Conservation (phyloP, 2,113 vertebrate genomes). For the Apodemus speciosus region DNA sequence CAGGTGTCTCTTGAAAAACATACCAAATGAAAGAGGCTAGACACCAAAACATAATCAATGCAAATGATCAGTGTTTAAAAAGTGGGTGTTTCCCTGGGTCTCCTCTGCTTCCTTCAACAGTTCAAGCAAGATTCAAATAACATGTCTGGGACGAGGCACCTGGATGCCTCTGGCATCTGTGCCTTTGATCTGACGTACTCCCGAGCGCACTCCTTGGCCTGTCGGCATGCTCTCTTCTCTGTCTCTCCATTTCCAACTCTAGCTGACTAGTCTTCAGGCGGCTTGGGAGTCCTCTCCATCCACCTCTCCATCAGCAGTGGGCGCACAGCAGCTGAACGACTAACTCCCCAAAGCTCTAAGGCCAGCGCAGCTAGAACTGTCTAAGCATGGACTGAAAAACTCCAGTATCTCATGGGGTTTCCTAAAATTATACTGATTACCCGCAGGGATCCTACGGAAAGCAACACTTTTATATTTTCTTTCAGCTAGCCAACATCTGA, state of each 20-base stretch:
- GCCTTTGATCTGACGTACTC: background rate
- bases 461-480: background rate
- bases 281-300: background rate
- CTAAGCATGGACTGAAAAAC: background rate
- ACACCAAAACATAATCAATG: background rate
- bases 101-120: slow-evolving; percentile 11
- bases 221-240: background rate
- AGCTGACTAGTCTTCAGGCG: background rate
- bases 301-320: background rate
- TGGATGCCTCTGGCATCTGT: background rate
- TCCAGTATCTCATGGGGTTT: background rate
- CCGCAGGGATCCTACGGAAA: background rate
- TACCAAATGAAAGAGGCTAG: background rate
- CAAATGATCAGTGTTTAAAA: slow-evolving; percentile 11
- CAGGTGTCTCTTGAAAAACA: slow-evolving; percentile 7
- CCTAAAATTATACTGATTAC: background rate
- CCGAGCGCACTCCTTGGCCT: background rate
- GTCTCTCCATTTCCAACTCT: background rate
- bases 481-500: slow-evolving; percentile 25
- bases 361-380: background rate
- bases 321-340: background rate
- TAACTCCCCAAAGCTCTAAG: background rate
- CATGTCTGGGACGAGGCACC: background rate
- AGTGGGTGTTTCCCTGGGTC: background rate
- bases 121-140: background rate